Conservation (phyloP, 2,888 invertebrate genomes). For the Rhaphigaster nebulosa region DNA sequence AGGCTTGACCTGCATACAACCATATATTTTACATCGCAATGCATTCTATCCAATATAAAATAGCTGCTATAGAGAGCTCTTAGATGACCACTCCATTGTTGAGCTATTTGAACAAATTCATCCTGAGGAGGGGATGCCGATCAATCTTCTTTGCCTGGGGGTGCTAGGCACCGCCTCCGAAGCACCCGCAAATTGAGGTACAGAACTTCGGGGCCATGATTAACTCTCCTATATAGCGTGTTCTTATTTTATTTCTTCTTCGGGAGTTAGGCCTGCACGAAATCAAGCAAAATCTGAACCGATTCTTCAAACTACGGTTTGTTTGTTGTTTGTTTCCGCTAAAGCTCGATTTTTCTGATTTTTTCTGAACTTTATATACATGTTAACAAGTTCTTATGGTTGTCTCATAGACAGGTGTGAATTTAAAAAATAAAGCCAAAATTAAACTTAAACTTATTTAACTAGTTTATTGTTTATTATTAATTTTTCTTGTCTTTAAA, state of each 20-base stretch:
- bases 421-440: no score
- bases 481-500: no score
- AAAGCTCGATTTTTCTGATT: no score
- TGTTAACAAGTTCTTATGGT: no score
- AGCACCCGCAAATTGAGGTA: slow-evolving; percentile 28
- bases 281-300: background rate
- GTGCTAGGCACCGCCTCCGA: slow-evolving; percentile 7
- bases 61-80: background rate
- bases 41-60: no score
- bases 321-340: background rate
- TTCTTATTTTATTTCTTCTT: slow-evolving; percentile 28
- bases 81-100: background rate
- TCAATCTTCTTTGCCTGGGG: slow-evolving; percentile 31
- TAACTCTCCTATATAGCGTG: slow-evolving; percentile 25
- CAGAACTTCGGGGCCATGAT: slow-evolving; percentile 6
- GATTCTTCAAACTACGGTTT: background rate
- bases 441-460: no score
- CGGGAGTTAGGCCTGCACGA: background rate
- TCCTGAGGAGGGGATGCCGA: background rate
- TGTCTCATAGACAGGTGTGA: no score
- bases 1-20: no score
- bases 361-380: no score
- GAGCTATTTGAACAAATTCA: background rate
- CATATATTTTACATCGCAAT: no score
- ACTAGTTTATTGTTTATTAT: no score